Conservation (phyloP, 2,888 invertebrate genomes). For the Tetropium fuscum region DNA sequence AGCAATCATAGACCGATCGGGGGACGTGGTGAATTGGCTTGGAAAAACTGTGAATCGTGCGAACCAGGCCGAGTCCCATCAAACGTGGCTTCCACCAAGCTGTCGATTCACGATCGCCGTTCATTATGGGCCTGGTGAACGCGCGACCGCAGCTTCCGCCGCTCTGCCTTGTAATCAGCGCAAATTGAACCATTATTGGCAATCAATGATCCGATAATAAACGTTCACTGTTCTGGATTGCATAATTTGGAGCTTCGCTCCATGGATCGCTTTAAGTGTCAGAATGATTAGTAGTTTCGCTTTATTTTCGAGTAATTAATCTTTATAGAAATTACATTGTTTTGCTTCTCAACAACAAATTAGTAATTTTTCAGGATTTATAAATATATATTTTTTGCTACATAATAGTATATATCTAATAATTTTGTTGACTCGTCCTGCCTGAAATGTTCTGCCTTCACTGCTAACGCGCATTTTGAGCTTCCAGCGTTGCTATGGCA, state of each 20-base stretch:
- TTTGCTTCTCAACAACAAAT: no score
- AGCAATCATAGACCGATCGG: conserved; percentile 32
- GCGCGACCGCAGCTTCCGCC: conserved; percentile 62
- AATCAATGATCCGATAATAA: conserved; percentile 64
- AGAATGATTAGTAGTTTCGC: conserved; percentile 12
- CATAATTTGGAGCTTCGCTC: conserved; percentile 25
- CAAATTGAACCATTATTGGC: conserved; percentile 65
- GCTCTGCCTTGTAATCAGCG: conserved; percentile 63
- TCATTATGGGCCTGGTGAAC: conserved; percentile 23
- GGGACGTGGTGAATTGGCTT: conserved; percentile 33
- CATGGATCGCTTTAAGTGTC: conserved; percentile 6
- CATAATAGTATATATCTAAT: no score
- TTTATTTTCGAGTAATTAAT: no score
- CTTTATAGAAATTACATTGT: no score
- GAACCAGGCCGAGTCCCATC: conserved; percentile 20
- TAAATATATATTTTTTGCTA: no score
- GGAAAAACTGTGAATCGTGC: conserved; percentile 41
- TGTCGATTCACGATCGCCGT: conserved; percentile 10
- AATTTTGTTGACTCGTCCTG: no score
- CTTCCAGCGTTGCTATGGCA: no score
- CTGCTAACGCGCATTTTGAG: no score
- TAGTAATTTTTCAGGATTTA: no score
- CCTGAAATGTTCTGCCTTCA: no score
- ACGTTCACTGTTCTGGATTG: conserved; percentile 28
- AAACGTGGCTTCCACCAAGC: conserved; percentile 9